A percentile compares a stretch with the other conserved stretches of the same genome.
Conservation (phyloP, 2,113 vertebrate species). For the Istiophorus platypterus region DNA sequence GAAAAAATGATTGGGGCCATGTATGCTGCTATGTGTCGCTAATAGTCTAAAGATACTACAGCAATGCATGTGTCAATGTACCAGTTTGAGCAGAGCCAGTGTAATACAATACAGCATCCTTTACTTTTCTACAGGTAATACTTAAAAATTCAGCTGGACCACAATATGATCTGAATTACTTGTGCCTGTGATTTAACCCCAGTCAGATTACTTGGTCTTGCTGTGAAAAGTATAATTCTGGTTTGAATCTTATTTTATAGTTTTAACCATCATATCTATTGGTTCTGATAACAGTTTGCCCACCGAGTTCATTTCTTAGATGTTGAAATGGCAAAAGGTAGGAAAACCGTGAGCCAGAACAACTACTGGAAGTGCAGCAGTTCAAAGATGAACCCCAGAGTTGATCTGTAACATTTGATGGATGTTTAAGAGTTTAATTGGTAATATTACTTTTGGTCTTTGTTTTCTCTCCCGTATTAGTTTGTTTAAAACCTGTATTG, state of each 20-base stretch:
- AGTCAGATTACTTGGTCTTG: slow-evolving; percentile 6
- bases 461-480: background rate
- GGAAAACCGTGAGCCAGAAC: background rate
- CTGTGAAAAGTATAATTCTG: slow-evolving; percentile 1
- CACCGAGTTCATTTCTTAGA: background rate
- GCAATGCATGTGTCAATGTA: background rate
- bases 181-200: background rate
- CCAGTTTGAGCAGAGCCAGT: background rate
- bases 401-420: background rate
- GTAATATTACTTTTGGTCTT: background rate
- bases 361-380: background rate
- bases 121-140: background rate
- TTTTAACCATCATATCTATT: slow-evolving; percentile 2
- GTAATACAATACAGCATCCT: background rate
- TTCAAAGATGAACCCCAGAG: background rate
- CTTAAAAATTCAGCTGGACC: background rate
- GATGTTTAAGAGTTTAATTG: background rate
- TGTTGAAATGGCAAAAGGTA: background rate
- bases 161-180: background rate
- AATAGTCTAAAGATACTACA: slow-evolving; percentile 13
- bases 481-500: background rate
- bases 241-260: slow-evolving; percentile 11
- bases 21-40: background rate
- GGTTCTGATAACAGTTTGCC: background rate
- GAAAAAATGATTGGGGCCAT: slow-evolving; percentile 12